Evolutionary conservation across 2,113 vertebrate genomes (phyloP).

Genomic region (Paratilapia polleni): DNA sequence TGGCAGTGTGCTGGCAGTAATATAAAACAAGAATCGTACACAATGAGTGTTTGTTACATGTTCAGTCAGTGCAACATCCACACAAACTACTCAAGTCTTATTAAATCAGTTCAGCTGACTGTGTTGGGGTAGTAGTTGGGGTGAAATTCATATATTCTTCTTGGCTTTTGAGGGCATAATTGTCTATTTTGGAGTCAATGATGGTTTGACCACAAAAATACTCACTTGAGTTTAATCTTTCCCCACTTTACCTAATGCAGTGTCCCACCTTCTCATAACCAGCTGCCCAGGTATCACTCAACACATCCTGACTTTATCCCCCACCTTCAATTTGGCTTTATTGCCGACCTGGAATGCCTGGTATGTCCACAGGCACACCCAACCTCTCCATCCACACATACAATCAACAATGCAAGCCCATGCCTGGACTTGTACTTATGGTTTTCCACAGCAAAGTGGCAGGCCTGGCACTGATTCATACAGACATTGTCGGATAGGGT

Average conservation of each 20-base stretch:
- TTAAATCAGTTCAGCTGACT: conserved; percentile 26
- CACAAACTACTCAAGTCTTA: conserved; percentile 31
- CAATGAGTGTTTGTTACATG: conserved; percentile 31
- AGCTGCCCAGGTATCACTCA: conserved; percentile 73
- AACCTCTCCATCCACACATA: conserved; percentile 53
- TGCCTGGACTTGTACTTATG: conserved; percentile 54
- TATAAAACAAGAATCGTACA: conserved; percentile 41
- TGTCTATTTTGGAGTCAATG: conserved; percentile 6
- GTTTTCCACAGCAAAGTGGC: conserved; percentile 53
- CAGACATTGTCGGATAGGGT: conserved; percentile 56
- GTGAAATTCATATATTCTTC: background rate
- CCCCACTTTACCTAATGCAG: conserved; percentile 24
- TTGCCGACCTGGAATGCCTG: conserved; percentile 72
- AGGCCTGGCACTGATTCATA: conserved; percentile 43
- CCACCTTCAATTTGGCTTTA: conserved; percentile 73
- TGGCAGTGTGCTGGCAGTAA: conserved; percentile 46
- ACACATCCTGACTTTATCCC: conserved; percentile 63
- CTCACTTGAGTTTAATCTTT: conserved; percentile 28
- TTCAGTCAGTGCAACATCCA: conserved; percentile 17
- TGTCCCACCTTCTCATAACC: conserved; percentile 32
- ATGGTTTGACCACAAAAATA: conserved; percentile 45
- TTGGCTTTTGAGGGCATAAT: background rate
- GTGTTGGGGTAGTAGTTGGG: background rate
- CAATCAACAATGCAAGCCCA: conserved; percentile 60
- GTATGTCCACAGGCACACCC: conserved; percentile 75